Percentiles rank a stretch among this genome's conserved stretches.
These are phyloP conservation scores for Erithacus rubecula DNA, from an alignment of 2,797 vertebrate species.

Conservation along the genomic window DNA sequence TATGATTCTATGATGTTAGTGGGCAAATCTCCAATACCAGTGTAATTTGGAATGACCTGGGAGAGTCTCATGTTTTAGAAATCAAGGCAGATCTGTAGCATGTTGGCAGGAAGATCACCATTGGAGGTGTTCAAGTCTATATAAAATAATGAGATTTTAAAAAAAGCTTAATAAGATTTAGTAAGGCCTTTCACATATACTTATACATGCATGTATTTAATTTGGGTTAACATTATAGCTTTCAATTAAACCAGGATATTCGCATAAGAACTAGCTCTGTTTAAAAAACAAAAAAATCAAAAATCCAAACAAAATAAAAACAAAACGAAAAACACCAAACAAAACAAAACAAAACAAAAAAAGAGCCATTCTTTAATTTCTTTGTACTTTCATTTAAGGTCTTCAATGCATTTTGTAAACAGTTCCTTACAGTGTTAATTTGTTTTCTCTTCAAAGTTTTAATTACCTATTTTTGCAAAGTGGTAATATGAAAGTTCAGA, in stretches of 20 bases:
- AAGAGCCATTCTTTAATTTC: not conserved
- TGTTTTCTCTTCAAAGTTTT: conserved; percentile 2
- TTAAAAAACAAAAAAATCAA: not conserved
- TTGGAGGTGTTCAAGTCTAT: not conserved
- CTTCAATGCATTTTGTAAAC: not conserved
- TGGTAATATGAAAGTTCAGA: not conserved
- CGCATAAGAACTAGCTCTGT: not conserved
- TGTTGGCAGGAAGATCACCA: not conserved
- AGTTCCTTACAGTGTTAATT: not conserved
- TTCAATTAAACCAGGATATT: not conserved
- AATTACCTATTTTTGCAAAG: not conserved
- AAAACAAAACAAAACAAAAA: no score
- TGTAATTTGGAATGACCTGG: not conserved
- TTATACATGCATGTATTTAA: not conserved
- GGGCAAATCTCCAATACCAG: not conserved
- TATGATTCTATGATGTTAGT: not conserved
- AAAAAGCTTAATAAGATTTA: not conserved
- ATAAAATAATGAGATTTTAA: not conserved
- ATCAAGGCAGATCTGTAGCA: not conserved
- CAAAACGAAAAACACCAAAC: not conserved
- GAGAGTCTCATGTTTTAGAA: not conserved
- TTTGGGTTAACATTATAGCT: not conserved
- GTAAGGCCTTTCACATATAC: not conserved
- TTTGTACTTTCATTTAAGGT: not conserved
- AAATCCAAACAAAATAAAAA: not conserved